Conservation (phyloP, 2,888 invertebrate species). For the Myathropa florea region DNA sequence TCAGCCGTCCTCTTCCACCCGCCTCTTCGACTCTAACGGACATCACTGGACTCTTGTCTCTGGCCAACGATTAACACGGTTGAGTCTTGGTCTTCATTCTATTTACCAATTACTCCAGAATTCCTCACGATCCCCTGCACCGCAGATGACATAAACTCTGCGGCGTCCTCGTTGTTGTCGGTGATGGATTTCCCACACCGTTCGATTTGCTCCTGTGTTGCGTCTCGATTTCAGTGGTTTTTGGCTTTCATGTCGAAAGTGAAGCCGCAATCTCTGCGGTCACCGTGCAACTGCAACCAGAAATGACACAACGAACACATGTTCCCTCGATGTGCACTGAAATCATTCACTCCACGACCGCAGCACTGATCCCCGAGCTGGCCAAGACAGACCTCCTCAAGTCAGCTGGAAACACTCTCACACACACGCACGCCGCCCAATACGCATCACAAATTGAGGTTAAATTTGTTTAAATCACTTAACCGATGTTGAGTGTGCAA, state of each 20-base stretch:
- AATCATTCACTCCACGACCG: conserved; percentile 11
- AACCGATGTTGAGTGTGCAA: conserved; percentile 20
- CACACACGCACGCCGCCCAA: neutral
- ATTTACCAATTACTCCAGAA: neutral
- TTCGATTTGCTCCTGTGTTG: neutral
- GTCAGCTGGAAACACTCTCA: conserved; percentile 24
- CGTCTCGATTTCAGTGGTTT: conserved; percentile 34
- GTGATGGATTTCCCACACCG: neutral
- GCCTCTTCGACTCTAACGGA: neutral
- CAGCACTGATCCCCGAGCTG: conserved; percentile 1
- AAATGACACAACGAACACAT: neutral
- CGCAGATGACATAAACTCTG: conserved; percentile 10
- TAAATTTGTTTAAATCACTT: conserved; percentile 37
- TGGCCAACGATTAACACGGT: neutral
- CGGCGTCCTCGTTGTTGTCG: neutral
- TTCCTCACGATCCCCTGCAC: neutral
- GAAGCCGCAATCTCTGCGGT: neutral
- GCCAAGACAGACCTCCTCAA: neutral
- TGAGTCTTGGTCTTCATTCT: neutral
- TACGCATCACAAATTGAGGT: conserved; percentile 19
- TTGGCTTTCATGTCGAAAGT: neutral
- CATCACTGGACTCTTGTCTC: neutral
- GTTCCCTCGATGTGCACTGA: conserved; percentile 13
- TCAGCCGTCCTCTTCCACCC: neutral
- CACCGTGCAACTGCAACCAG: neutral